Percentiles rank a stretch among this genome's conserved stretches.
Conservation (phyloP, 2,113 vertebrate species). For the Cyprinus carpio region DNA sequence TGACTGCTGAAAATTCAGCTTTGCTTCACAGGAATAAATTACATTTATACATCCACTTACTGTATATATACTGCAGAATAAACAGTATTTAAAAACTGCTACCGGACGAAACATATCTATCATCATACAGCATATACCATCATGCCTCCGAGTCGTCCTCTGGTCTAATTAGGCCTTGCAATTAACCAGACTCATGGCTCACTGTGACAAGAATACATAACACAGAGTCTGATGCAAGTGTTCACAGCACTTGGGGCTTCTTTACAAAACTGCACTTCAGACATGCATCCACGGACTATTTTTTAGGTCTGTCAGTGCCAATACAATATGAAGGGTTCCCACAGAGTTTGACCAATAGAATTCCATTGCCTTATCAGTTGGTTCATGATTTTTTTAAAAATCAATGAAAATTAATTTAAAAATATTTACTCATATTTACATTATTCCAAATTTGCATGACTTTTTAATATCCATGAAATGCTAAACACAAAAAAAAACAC, state of each 20-base stretch:
- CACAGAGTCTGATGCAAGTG: background rate
- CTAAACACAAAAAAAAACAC: too few relatives aligned
- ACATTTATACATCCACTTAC: too few relatives aligned
- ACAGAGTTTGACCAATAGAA: background rate
- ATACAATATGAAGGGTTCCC: background rate
- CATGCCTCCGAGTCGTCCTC: conserved; percentile 25
- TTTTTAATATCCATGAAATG: too few relatives aligned
- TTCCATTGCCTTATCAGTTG: background rate
- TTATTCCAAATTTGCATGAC: background rate
- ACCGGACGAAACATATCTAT: background rate
- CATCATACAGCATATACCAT: background rate
- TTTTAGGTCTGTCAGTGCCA: background rate
- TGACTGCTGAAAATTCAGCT: background rate
- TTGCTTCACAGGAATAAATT: background rate
- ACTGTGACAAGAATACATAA: conserved; percentile 44
- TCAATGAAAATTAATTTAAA: too few relatives aligned
- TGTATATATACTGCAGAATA: background rate
- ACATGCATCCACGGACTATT: background rate
- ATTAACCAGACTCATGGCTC: conserved; percentile 63
- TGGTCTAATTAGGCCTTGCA: conserved; percentile 68
- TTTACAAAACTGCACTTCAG: background rate
- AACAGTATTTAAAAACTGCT: background rate
- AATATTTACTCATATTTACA: too few relatives aligned
- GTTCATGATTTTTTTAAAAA: too few relatives aligned
- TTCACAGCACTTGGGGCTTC: background rate